Evolutionary conservation across 2,113 vertebrate genomes (phyloP).

Genomic region (Mus spicilegus): DNA sequence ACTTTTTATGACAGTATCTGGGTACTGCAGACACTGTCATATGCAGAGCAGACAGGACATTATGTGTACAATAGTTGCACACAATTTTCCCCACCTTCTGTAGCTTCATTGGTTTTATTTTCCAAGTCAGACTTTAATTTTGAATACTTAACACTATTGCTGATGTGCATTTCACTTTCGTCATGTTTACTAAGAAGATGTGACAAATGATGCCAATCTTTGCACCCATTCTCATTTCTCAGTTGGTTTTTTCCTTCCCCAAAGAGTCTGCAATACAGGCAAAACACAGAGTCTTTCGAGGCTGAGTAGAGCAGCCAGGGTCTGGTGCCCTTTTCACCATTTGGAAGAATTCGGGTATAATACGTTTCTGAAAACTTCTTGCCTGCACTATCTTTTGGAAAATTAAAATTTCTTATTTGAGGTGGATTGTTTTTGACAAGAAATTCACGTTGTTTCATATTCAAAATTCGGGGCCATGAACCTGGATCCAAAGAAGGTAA

Average conservation of each 20-base stretch:
- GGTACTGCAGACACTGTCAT: background rate
- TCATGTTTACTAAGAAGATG: slow-evolving; percentile 83
- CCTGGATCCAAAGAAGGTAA: slow-evolving; percentile 77
- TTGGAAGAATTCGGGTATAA: slow-evolving; percentile 79
- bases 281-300: slow-evolving; percentile 80
- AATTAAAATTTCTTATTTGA: slow-evolving; percentile 81
- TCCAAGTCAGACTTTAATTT: slow-evolving; percentile 72
- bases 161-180: slow-evolving; percentile 79
- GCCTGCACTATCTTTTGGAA: slow-evolving; percentile 80
- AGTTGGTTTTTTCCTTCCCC: slow-evolving; percentile 80
- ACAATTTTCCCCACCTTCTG: background rate
- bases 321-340: slow-evolving; percentile 76
- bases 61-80: slow-evolving; percentile 43
- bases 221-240: slow-evolving; percentile 80
- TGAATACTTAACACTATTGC: slow-evolving; percentile 76
- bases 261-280: slow-evolving; percentile 78
- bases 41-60: background rate
- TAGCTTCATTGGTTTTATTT: slow-evolving; percentile 27
- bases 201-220: slow-evolving; percentile 81
- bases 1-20: background rate
- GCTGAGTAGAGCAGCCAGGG: slow-evolving; percentile 80
- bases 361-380: slow-evolving; percentile 83
- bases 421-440: slow-evolving; percentile 75
- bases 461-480: slow-evolving; percentile 75
- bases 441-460: slow-evolving; percentile 67